Evolutionary conservation across 2,113 vertebrate genomes (phyloP).

Genomic region (Ardeotis arabs): DNA sequence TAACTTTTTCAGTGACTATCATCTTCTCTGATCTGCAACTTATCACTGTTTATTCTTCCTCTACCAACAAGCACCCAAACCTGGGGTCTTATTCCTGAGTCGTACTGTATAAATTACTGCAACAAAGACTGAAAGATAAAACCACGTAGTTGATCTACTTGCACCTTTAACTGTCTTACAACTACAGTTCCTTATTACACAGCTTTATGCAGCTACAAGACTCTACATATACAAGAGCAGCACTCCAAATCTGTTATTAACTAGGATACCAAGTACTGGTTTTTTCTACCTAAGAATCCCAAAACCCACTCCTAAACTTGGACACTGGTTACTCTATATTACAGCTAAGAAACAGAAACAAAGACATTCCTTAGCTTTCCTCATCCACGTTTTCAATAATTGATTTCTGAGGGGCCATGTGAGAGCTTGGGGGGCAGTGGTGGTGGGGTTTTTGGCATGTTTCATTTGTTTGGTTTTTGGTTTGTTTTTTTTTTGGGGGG

Average conservation of each 20-base stretch:
- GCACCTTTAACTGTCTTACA: not conserved
- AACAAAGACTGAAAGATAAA: not conserved
- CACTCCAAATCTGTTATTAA: not conserved
- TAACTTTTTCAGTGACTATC: not conserved
- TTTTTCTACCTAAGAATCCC: not conserved
- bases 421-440: not conserved
- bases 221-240: not conserved
- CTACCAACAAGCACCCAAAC: not conserved
- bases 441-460: too few relatives aligned
- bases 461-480: too few relatives aligned
- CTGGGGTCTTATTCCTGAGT: not conserved
- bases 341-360: not conserved
- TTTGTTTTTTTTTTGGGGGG: not conserved
- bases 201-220: not conserved
- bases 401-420: not conserved
- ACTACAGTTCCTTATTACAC: not conserved
- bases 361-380: not conserved
- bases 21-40: not conserved
- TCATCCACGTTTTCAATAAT: not conserved
- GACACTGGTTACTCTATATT: not conserved
- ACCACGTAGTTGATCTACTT: not conserved
- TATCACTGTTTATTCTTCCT: not conserved
- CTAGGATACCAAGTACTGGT: not conserved
- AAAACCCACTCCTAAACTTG: not conserved
- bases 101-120: not conserved